phyloP scores from a whole-genome alignment of 1,140 invertebrate genomes.

The Campoletis sonorensis region DNA sequence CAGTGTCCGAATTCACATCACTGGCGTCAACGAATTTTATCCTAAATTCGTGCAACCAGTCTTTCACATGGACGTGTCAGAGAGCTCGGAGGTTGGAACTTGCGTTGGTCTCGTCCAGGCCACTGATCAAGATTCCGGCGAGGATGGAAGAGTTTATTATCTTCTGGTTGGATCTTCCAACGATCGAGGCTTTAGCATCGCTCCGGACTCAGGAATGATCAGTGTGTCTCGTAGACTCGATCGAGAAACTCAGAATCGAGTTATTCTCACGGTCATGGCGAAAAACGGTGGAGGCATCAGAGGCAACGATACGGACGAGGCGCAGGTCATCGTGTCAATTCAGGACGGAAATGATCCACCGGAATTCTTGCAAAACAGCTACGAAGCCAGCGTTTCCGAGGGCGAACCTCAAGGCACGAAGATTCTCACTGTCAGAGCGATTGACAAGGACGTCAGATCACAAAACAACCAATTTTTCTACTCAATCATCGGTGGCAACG shows the following conservation, averaged over 20 bases:
- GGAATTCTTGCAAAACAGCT: conserved; percentile 87
- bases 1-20: conserved; percentile 86
- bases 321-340: conserved; percentile 93
- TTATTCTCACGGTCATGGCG: conserved; percentile 93
- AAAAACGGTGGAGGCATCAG: conserved; percentile 95
- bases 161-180: conserved; percentile 95
- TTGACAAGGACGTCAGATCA: conserved; percentile 93
- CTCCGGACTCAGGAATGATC: conserved; percentile 89
- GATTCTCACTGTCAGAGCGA: conserved; percentile 88
- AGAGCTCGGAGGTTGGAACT: conserved; percentile 92
- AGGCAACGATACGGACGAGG: conserved; percentile 96
- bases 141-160: conserved; percentile 94
- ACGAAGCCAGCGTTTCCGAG: conserved; percentile 88
- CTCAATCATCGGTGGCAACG: conserved; percentile 91
- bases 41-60: conserved; percentile 94
- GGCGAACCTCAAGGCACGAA: conserved; percentile 83
- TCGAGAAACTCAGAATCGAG: conserved; percentile 92
- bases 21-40: conserved; percentile 94
- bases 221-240: conserved; percentile 89
- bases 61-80: conserved; percentile 95
- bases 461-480: conserved; percentile 96
- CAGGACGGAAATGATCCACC: conserved; percentile 98
- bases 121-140: conserved; percentile 93
- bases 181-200: conserved; percentile 92
- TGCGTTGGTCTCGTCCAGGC: conserved; percentile 92